Conservation (phyloP, 2,797 vertebrate genomes). For the Okamejei kenojei region DNA sequence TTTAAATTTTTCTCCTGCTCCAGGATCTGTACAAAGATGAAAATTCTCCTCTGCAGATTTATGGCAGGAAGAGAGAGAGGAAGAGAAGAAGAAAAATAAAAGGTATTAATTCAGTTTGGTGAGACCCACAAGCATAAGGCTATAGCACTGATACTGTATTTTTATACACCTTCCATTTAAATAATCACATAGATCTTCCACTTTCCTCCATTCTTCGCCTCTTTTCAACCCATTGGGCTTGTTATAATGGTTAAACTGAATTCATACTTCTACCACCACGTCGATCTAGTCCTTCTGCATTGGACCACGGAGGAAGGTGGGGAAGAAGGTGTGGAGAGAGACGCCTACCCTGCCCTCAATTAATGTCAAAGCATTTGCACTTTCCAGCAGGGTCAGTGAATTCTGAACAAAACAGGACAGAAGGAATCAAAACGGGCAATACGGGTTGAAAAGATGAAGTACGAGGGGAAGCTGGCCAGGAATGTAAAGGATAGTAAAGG, state of each 20-base stretch:
- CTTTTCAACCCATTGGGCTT: neutral
- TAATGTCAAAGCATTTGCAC: neutral
- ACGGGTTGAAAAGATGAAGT: too few relatives aligned
- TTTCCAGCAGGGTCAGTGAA: neutral
- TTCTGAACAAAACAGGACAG: neutral
- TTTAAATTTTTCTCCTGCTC: conserved; percentile 21
- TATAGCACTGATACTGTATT: neutral
- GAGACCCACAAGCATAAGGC: neutral
- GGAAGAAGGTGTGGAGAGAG: neutral
- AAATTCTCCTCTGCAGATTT: conserved; percentile 18
- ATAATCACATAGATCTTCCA: neutral
- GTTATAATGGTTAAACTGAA: neutral
- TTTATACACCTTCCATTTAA: neutral
- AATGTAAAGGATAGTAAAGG: too few relatives aligned
- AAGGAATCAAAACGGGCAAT: too few relatives aligned
- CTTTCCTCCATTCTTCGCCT: neutral
- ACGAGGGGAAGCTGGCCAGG: too few relatives aligned
- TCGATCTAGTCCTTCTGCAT: neutral
- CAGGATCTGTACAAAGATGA: conserved; percentile 37
- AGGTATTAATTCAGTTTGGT: neutral
- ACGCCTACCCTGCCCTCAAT: neutral
- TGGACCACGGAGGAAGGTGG: too few relatives aligned
- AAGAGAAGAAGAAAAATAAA: neutral
- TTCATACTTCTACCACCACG: neutral
- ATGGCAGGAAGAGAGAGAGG: neutral